Base-by-base conservation (phyloP, 2,888 invertebrate genomes). In the Hipparchia semele region DNA sequence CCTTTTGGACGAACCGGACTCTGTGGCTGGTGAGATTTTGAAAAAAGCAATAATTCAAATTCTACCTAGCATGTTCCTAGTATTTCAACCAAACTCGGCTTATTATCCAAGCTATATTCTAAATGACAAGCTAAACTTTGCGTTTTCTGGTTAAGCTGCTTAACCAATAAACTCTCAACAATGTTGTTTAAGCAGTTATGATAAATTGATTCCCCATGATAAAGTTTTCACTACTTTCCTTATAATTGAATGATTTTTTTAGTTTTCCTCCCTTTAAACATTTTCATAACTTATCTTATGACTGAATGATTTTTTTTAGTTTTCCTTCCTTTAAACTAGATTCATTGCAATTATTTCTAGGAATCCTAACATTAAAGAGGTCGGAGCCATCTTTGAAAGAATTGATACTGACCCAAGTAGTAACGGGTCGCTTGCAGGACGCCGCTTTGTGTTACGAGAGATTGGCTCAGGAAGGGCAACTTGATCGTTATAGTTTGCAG, bases 381-480 rank as follows among this genome's bases (percentile, higher is more conserved):
- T 95, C 95, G 0, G 96, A 97, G 80, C 97, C 98, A 1, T 96
- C 97, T 0, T 88, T 98, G 3, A 96, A 96, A 73, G 98, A 99
- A 84, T 95, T 97, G 82, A 97, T 99, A 74, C 90, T 98, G 33
- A 96, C 97, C 9, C 97, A 98, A 87, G 97, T 98, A 82, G 96
- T 98, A 58, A 96, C 96, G 3, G 98, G 98, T 56, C 95, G 97
- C 75, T 89, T 97, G 65, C 96, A 96, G 86, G 98, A 98, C 84
- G 98, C 98, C 0, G 96, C 98, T 1, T 95, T 97, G 2, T 98
- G 98, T 83, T 98, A 98, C 86, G 98, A 99, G 86, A 95, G 96
- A 77, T 94, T 98, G 68, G 96, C 97, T 0, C 96, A 96, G 79
- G 94, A 94, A 70, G 90, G 90, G 2, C 93, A 93, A 33, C 84